Evolutionary conservation across 2,113 vertebrate species (phyloP), one percentile per base, ranked within the genome.

Genomic region (Paradoxurus hermaphroditus): DNA sequence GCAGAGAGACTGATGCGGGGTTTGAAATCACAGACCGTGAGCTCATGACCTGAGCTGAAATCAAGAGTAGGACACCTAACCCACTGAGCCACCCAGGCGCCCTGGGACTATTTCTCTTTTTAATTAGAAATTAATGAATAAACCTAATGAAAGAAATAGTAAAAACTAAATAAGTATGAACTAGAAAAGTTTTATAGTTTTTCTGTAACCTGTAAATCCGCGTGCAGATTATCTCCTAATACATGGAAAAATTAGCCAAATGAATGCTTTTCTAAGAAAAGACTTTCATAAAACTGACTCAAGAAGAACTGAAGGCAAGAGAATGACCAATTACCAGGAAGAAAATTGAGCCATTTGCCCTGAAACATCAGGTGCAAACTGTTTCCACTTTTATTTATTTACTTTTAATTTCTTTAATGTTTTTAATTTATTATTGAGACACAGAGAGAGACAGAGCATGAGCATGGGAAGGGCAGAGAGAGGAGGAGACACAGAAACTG

Each of bases 361-460:
- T 86, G 85, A 97, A 96, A 82, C 39, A 94, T 81, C 21, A 82
- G 75, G n/a, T 7, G n/a, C 11, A 86, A 82, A 95, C 7, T 51
- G 53, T 81, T 96, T 96, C 27, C 63, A 36, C 36, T 90, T 96
- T 84, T 70, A 75, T 96, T 84, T 70, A 75, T 96, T 84, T 70
- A 75, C n/a, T n/a, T n/a, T n/a, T n/a, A n/a, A n/a, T n/a, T n/a
- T n/a, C n/a, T n/a, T n/a, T n/a, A n/a, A n/a, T n/a, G n/a, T n/a
- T n/a, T n/a, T n/a, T n/a, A n/a, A n/a, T n/a, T n/a, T n/a, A n/a
- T n/a, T n/a, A n/a, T n/a, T n/a, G n/a, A n/a, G n/a, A n/a, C n/a
- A n/a, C n/a, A n/a, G n/a, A n/a, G n/a, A n/a, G n/a, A n/a, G n/a
- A n/a, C n/a, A n/a, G n/a, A n/a, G n/a, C n/a, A n/a, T n/a, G n/a